These are phyloP conservation scores for Brachyopa scutellaris DNA, from an alignment of 2,888 invertebrate genomes.

Conservation along the genomic window DNA sequence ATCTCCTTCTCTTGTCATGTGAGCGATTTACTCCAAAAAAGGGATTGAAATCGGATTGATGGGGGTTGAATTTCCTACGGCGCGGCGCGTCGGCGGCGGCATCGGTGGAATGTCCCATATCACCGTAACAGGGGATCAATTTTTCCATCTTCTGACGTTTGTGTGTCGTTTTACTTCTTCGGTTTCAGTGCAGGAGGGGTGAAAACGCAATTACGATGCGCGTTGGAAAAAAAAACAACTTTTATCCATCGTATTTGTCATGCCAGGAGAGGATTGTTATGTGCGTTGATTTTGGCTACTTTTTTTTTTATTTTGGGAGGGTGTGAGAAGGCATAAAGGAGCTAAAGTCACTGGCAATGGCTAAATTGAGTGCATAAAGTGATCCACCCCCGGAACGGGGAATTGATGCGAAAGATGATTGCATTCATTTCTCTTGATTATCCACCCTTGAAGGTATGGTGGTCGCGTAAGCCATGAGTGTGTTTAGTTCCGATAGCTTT, in stretches of 20 bases:
- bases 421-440: slow-evolving; percentile 68
- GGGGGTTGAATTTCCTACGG: slow-evolving; percentile 20
- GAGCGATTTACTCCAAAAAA: slow-evolving; percentile 28
- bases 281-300: slow-evolving; percentile 41
- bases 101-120: slow-evolving; percentile 57
- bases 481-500: slow-evolving; percentile 59
- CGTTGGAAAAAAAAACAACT: slow-evolving; percentile 31
- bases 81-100: slow-evolving; percentile 17
- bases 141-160: slow-evolving; percentile 25
- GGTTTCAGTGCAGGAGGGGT: slow-evolving; percentile 49
- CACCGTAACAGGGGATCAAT: slow-evolving; percentile 46
- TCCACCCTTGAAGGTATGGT: slow-evolving; percentile 18
- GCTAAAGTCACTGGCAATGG: slow-evolving; percentile 26
- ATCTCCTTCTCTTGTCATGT: slow-evolving; percentile 25
- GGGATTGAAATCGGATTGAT: neutral
- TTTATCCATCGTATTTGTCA: slow-evolving; percentile 65
- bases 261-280: slow-evolving; percentile 35
- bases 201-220: slow-evolving; percentile 61
- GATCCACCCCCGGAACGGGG: slow-evolving; percentile 41
- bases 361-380: slow-evolving; percentile 53
- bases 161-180: slow-evolving; percentile 10
- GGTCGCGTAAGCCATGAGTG: slow-evolving; percentile 32
- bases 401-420: slow-evolving; percentile 66
- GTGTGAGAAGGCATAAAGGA: slow-evolving; percentile 10
- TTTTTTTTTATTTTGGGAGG: neutral